These are phyloP conservation scores for Phrynocephalus guinanensis DNA, from an alignment of 2,797 vertebrate species.

Conservation along the genomic window DNA sequence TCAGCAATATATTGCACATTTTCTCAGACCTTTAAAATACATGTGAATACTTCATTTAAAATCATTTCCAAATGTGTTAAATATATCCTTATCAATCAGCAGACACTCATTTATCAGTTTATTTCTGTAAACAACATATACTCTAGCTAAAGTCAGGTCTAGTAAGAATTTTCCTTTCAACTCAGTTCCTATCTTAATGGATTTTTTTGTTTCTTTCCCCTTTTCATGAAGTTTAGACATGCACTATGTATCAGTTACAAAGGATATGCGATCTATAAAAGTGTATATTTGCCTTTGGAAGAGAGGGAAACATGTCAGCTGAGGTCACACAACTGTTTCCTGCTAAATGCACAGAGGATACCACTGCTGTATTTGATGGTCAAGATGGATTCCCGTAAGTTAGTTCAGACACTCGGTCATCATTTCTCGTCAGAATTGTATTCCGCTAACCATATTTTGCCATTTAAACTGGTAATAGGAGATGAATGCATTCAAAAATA, in stretches of 20 bases:
- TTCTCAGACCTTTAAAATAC: slow-evolving; percentile 2
- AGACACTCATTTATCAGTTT: not conserved
- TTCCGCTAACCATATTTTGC: not conserved
- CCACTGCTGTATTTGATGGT: not conserved
- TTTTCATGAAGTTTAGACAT: not conserved
- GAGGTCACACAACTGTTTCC: not conserved
- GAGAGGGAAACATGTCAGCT: not conserved
- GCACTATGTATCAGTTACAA: not conserved
- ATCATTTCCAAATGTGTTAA: not conserved
- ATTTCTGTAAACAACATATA: not conserved
- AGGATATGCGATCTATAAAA: not conserved
- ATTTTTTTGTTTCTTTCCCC: not conserved
- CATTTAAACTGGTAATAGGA: not conserved
- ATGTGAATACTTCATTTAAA: not conserved
- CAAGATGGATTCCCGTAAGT: not conserved
- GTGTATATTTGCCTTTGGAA: not conserved
- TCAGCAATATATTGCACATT: not conserved
- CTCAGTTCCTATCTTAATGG: not conserved
- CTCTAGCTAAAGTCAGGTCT: not conserved
- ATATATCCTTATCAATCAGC: not conserved
- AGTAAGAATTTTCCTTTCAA: not conserved
- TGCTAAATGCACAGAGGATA: not conserved
- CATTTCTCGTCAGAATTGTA: not conserved
- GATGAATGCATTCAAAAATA: not conserved
- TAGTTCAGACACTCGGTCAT: not conserved